Conservation (phyloP, 2,113 vertebrate genomes). For the Eudorcas thomsonii region DNA sequence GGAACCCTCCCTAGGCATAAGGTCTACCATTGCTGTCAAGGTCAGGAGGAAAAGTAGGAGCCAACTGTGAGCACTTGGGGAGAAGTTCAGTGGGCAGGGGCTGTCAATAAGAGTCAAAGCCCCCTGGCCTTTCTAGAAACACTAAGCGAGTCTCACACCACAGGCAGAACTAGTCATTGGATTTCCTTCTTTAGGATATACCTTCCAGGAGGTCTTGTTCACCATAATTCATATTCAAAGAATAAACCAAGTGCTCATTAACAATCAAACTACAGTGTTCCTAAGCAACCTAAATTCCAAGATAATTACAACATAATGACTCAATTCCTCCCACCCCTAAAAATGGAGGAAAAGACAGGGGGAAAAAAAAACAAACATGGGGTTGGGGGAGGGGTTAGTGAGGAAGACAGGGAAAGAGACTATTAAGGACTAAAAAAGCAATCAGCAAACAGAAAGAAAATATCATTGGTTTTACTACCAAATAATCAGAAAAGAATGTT, state of each 20-base stretch:
- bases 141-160: not conserved
- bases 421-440: conserved; percentile 37
- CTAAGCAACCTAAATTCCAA: conserved; percentile 73
- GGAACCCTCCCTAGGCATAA: not conserved
- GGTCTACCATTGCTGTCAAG: not conserved
- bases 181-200: conserved; percentile 48
- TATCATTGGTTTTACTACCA: conserved; percentile 62
- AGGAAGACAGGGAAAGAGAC: not conserved
- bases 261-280: conserved; percentile 78
- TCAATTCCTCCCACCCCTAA: conserved; percentile 70
- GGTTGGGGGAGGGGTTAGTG: not conserved
- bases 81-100: not conserved
- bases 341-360: conserved; percentile 63
- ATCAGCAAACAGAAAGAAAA: conserved; percentile 73
- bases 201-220: conserved; percentile 72
- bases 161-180: not conserved
- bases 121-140: not conserved
- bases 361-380: not conserved
- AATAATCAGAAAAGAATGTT: conserved; percentile 4
- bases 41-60: not conserved
- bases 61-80: not conserved
- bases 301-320: conserved; percentile 80
- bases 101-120: not conserved
- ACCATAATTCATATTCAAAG: conserved; percentile 76
- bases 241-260: conserved; percentile 79